Evolutionary conservation across 1,140 invertebrate species (phyloP).

Genomic region (Berghia stephanieae): DNA sequence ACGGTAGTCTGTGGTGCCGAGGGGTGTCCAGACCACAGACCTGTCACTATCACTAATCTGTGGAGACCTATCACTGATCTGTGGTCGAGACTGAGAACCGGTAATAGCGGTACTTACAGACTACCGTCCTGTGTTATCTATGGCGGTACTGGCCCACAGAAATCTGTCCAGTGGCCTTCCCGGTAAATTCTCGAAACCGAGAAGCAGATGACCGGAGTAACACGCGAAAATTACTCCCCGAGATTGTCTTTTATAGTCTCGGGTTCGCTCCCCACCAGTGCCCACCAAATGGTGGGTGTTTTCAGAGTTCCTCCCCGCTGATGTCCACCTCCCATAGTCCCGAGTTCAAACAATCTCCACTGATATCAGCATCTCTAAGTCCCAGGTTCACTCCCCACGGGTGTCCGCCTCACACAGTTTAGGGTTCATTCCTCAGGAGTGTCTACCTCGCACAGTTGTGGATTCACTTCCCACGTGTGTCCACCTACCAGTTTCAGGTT

Average conservation of each 20-base stretch:
- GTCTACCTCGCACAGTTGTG: conserved; percentile 94
- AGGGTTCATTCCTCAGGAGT: too few relatives aligned
- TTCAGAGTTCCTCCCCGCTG: background rate
- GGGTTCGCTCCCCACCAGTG: background rate
- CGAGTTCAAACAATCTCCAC: conserved; percentile 52
- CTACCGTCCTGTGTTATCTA: too few relatives aligned
- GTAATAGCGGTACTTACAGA: too few relatives aligned
- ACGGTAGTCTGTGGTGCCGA: too few relatives aligned
- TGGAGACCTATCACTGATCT: too few relatives aligned
- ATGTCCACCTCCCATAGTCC: background rate
- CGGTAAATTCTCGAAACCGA: conserved; percentile 9
- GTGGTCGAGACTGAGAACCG: too few relatives aligned
- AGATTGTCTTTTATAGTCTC: conserved; percentile 31
- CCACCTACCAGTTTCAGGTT: too few relatives aligned
- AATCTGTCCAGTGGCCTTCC: conserved; percentile 1
- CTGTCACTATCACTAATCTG: too few relatives aligned
- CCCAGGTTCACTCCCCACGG: conserved; percentile 95
- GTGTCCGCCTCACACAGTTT: too few relatives aligned
- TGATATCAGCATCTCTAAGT: conserved; percentile 62
- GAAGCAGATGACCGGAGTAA: background rate
- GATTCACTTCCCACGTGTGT: too few relatives aligned
- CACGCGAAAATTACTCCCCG: background rate
- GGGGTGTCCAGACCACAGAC: too few relatives aligned
- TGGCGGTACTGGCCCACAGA: too few relatives aligned
- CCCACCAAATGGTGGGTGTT: background rate